These are phyloP conservation scores for Alouatta palliata DNA, from an alignment of 2,113 vertebrate species.

Conservation along the genomic window DNA sequence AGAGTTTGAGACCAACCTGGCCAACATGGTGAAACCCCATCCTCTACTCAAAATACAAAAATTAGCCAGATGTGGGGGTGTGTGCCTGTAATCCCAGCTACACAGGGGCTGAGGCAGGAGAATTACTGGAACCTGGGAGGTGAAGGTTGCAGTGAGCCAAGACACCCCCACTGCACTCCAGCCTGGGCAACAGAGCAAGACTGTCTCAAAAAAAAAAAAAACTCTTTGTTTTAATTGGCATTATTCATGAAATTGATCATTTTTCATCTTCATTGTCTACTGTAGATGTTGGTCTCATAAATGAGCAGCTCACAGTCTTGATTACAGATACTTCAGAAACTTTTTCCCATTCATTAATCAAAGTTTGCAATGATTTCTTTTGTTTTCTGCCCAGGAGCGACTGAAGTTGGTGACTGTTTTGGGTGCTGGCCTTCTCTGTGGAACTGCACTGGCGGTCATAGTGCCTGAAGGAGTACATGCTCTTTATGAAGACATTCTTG, in stretches of 20 bases:
- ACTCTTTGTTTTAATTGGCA: constrained; percentile 32
- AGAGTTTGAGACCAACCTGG: no score
- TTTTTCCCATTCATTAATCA: constrained; percentile 32
- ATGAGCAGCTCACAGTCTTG: neutral
- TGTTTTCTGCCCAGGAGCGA: constrained; percentile 88
- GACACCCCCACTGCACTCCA: no score
- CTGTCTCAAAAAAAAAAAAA: neutral
- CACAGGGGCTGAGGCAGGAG: no score
- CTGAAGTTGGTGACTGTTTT: constrained; percentile 97
- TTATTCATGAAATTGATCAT: neutral
- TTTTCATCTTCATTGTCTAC: constrained; percentile 36
- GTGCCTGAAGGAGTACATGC: constrained; percentile 98
- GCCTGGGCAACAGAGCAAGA: no score
- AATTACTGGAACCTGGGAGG: no score
- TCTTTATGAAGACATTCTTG: constrained; percentile 96
- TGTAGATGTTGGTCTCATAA: neutral
- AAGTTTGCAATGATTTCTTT: constrained; percentile 49
- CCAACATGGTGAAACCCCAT: no score
- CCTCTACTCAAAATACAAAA: no score
- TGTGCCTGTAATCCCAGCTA: no score
- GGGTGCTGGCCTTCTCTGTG: constrained; percentile 97
- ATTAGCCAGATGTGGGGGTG: no score
- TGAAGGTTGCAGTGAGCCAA: no score
- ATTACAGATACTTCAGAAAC: neutral
- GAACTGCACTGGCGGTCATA: constrained; percentile 97